Percentiles rank a stretch among this genome's conserved stretches.
Evolutionary conservation across 2,888 invertebrate species (phyloP).

Genomic region (Scaptomyza flava): DNA sequence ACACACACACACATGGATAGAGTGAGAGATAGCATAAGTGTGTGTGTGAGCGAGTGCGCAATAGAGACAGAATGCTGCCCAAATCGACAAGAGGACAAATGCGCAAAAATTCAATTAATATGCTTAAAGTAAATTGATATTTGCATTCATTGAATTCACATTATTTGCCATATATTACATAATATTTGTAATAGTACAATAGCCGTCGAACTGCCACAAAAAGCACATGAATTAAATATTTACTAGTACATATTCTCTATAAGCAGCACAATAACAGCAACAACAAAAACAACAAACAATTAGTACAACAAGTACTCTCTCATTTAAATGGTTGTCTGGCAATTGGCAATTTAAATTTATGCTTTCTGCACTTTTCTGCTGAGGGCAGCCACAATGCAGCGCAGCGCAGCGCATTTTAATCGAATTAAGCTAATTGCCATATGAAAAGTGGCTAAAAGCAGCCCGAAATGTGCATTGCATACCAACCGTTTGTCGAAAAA

Average conservation of each 20-base stretch:
- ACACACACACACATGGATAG: constrained; percentile 34
- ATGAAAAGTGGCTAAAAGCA: constrained; percentile 38
- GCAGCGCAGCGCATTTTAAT: constrained; percentile 57
- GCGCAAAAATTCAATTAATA: constrained; percentile 78
- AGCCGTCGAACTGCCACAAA: constrained; percentile 18
- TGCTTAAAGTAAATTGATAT: constrained; percentile 79
- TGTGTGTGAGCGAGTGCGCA: background rate
- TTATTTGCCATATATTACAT: constrained; percentile 56
- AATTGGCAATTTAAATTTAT: constrained; percentile 50
- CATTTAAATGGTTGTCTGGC: constrained; percentile 20
- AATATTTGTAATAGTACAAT: constrained; percentile 43
- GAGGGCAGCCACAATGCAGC: constrained; percentile 26
- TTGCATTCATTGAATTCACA: constrained; percentile 61
- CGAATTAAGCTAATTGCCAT: constrained; percentile 76
- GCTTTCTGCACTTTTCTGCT: constrained; percentile 23
- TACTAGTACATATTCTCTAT: constrained; percentile 1
- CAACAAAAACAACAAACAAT: constrained; percentile 16
- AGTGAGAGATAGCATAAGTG: background rate
- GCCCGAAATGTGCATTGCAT: constrained; percentile 1
- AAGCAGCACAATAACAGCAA: constrained; percentile 22
- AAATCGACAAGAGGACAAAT: constrained; percentile 65
- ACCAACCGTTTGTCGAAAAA: background rate
- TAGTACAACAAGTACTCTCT: constrained; percentile 6
- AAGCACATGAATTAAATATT: constrained; percentile 45
- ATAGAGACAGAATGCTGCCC: constrained; percentile 14